Evolutionary conservation across 2,797 vertebrate genomes (phyloP), one percentile per base, ranked within the genome.

Genomic region (Esox lucius): DNA sequence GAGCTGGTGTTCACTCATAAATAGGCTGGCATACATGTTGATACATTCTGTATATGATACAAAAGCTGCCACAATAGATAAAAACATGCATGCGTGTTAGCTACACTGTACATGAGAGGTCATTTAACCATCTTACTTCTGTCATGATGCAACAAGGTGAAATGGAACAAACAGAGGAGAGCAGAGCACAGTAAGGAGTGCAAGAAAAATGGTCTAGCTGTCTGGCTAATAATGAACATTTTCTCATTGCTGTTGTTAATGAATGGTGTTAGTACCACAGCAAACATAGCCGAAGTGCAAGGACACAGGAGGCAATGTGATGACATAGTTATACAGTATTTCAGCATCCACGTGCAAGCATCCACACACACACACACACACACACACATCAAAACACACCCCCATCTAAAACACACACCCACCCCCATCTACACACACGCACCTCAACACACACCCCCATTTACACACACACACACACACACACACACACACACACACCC

Each of bases 141-240:
- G 26, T 46, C 46, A 72, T 88, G 74, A 86, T 83, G 80, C 77
- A 87, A 87, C 35, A 73, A 78, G 75, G 75, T 80, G 77, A 56
- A 83, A 85, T 72, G 48, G 53, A 80, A 73, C 15, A 75, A 71
- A 33, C 4, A 53, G 59, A 66, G 68, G 3, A 8, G 1, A 15
- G 22, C 42, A n/a, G 16, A 9, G 15, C 24, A n/a, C 61, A 26
- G 35, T 39, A 15, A 39, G 59, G 61, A 51, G 12, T 19, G 9
- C 12, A 8, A n/a, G 22, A 59, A 15, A 12, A n/a, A 62, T 62
- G 76, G 62, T 76, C 59, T 3, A 68, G 78, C 69, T 75, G 62
- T 76, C 59, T 3, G 68, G 78, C 66, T 75, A 86, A 85, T 84
- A 78, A 81, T 46, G 68, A 59, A 61, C 49, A 85, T 82, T 76